Evolutionary conservation across 2,797 vertebrate genomes (phyloP).

Genomic region (Crenichthys baileyi): DNA sequence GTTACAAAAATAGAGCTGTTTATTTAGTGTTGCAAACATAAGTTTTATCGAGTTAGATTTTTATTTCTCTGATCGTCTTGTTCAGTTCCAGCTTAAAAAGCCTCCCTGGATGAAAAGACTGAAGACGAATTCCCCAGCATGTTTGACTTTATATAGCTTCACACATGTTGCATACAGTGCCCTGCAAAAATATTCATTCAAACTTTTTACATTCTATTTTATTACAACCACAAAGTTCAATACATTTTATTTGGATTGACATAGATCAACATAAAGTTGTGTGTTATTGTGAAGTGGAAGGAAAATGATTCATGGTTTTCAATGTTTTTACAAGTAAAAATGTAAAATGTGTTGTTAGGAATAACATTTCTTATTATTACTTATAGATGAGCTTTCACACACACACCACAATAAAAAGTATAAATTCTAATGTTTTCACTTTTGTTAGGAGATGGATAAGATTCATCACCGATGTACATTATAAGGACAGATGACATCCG

Average conservation of each 20-base stretch:
- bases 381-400: too few relatives aligned
- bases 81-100: neutral
- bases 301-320: neutral
- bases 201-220: neutral
- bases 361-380: too few relatives aligned
- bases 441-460: too few relatives aligned
- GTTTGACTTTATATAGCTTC: neutral
- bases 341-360: neutral
- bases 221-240: neutral
- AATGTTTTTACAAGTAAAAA: neutral
- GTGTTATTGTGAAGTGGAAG: neutral
- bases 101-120: neutral
- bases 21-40: neutral
- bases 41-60: neutral
- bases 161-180: neutral
- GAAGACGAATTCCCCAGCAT: neutral
- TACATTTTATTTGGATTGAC: neutral
- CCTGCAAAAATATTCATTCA: neutral
- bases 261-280: neutral
- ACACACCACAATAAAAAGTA: too few relatives aligned
- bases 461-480: too few relatives aligned
- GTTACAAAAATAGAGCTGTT: too few relatives aligned
- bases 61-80: neutral
- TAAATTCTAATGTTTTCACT: too few relatives aligned
- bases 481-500: too few relatives aligned